Conservation (phyloP, 2,888 invertebrate species). For the Drosophila lacicola region DNA sequence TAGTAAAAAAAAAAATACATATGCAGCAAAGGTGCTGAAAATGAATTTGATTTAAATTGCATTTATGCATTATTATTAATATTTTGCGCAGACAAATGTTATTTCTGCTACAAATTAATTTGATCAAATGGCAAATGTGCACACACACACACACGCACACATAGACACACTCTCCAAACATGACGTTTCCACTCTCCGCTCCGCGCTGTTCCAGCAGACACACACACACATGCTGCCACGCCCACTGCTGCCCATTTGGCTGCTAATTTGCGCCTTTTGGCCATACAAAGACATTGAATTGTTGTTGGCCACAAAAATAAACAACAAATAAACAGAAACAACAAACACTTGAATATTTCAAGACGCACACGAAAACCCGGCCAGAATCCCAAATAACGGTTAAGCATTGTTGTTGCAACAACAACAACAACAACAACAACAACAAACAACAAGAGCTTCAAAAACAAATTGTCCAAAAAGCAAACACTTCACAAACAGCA, state of each 20-base stretch:
- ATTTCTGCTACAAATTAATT: slow-evolving; percentile 10
- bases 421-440: slow-evolving; percentile 24
- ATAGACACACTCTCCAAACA: slow-evolving; percentile 8
- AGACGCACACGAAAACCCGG: slow-evolving; percentile 46
- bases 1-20: slow-evolving; percentile 1
- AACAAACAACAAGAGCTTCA: slow-evolving; percentile 8
- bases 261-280: slow-evolving; percentile 74
- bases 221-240: slow-evolving; percentile 9
- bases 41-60: no score
- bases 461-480: slow-evolving; percentile 49
- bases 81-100: neutral
- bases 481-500: slow-evolving; percentile 38
- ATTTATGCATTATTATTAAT: neutral
- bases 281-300: slow-evolving; percentile 75
- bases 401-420: slow-evolving; percentile 30
- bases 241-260: slow-evolving; percentile 10
- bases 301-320: slow-evolving; percentile 41
- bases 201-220: slow-evolving; percentile 34
- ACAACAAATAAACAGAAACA: neutral
- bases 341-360: slow-evolving; percentile 39
- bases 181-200: slow-evolving; percentile 7
- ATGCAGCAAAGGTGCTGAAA: no score
- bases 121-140: slow-evolving; percentile 14
- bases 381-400: slow-evolving; percentile 41
- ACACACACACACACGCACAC: neutral